Conservation (phyloP, 2,113 vertebrate genomes). For the Ictidomys tridecemlineatus region DNA sequence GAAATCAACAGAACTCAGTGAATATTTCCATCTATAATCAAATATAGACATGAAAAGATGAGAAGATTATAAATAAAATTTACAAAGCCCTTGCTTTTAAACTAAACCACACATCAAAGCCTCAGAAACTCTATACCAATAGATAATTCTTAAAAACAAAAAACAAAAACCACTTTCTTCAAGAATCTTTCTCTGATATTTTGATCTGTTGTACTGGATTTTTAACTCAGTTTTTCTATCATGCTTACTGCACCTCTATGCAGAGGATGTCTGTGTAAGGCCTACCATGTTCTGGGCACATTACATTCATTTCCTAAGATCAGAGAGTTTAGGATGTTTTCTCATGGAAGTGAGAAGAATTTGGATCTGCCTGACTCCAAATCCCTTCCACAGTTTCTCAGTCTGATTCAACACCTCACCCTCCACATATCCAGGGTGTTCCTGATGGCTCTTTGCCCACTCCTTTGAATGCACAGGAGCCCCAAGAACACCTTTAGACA, state of each 20-base stretch:
- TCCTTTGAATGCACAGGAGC: too few species aligned
- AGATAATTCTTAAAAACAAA: not conserved
- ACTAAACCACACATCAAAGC: not conserved
- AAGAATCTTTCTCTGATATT: slow-evolving; percentile 12
- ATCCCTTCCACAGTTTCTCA: not conserved
- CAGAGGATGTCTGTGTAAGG: not conserved
- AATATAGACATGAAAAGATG: not conserved
- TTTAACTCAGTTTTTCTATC: not conserved
- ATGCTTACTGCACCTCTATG: not conserved
- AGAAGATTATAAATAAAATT: not conserved
- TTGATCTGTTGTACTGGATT: not conserved
- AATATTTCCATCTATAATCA: not conserved
- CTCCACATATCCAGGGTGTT: fast-evolving
- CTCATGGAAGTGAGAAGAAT: not conserved
- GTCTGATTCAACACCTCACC: fast-evolving
- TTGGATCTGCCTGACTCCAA: not conserved
- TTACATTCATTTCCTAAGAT: not conserved
- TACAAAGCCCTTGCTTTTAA: not conserved
- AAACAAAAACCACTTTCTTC: not conserved
- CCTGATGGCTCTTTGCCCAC: not conserved
- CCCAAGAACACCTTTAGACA: not conserved
- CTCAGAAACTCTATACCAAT: not conserved
- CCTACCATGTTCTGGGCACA: not conserved
- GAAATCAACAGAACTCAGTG: slow-evolving; percentile 4
- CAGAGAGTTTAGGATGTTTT: not conserved